Conservation (phyloP, 2,888 invertebrate genomes). For the Clostera curtula region DNA sequence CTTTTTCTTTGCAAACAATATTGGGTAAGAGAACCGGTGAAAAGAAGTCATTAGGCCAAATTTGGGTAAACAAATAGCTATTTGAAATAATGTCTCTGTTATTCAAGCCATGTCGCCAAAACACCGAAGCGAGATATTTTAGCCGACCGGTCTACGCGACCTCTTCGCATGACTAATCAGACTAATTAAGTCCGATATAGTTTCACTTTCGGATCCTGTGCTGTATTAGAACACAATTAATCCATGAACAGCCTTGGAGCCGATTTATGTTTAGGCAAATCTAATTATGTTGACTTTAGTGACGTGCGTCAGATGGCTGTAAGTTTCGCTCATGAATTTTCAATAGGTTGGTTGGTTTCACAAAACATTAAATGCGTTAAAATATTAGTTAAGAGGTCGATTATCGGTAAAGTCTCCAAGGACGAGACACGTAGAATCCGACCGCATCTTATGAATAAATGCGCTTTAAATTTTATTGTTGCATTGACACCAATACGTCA, state of each 20-base stretch:
- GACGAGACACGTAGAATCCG: conserved; percentile 24
- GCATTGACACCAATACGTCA: conserved; percentile 65
- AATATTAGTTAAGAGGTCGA: conserved; percentile 63
- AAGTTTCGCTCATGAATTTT: conserved; percentile 4
- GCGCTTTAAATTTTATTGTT: conserved; percentile 62
- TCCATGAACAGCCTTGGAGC: conserved; percentile 46
- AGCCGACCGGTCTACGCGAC: conserved; percentile 43
- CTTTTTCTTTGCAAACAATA: conserved; percentile 21
- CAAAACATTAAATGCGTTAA: conserved; percentile 43
- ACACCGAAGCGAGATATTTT: conserved; percentile 44
- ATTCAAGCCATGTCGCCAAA: conserved; percentile 54
- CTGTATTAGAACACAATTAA: conserved; percentile 29
- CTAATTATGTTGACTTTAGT: conserved; percentile 12
- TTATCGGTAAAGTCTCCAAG: conserved; percentile 47
- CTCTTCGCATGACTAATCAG: conserved; percentile 47
- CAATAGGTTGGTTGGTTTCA: conserved; percentile 34
- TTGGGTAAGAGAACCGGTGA: too few species aligned
- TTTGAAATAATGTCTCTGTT: conserved; percentile 42
- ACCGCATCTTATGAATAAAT: conserved; percentile 46
- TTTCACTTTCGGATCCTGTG: conserved; percentile 56
- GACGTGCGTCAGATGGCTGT: conserved; percentile 12
- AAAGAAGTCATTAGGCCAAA: conserved; percentile 58
- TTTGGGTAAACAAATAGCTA: conserved; percentile 42
- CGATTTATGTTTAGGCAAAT: conserved; percentile 31
- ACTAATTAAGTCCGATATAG: conserved; percentile 50